phyloP scores from a whole-genome alignment of 2,797 vertebrate genomes.

The Muraenolepis orangiensis region DNA sequence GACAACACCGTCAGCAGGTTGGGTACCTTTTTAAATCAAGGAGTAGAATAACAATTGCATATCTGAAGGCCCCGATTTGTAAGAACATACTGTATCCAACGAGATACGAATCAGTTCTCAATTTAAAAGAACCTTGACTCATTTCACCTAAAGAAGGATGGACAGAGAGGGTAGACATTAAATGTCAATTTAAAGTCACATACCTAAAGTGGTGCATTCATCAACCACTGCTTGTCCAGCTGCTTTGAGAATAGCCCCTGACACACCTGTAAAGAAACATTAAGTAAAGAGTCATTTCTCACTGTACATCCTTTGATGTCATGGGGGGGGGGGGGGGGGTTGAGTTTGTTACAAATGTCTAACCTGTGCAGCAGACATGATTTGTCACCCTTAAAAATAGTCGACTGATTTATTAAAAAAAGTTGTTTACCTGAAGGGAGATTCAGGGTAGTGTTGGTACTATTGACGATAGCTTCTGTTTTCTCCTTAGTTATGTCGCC shows the following conservation, averaged over 20 bases:
- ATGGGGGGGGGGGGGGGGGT: neutral
- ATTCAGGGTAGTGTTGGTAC: slow-evolving; percentile 51
- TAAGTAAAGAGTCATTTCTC: neutral
- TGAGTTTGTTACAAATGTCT: neutral
- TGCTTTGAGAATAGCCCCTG: slow-evolving; percentile 56
- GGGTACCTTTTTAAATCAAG: slow-evolving; percentile 39
- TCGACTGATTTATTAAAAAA: neutral
- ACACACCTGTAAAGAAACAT: slow-evolving; percentile 56
- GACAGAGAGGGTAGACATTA: neutral
- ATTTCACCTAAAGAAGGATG: neutral
- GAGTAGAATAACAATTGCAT: neutral
- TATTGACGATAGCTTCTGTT: slow-evolving; percentile 56
- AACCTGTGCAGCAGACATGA: neutral
- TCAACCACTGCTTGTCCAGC: slow-evolving; percentile 51
- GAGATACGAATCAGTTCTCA: neutral
- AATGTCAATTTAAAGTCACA: neutral
- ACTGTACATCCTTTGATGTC: neutral
- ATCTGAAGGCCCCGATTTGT: neutral
- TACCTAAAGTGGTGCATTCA: slow-evolving; percentile 53
- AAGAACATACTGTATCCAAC: neutral
- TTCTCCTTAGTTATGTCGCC: slow-evolving; percentile 56
- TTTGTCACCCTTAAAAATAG: too few species aligned
- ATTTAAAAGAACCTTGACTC: too few species aligned
- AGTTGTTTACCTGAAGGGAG: slow-evolving; percentile 38
- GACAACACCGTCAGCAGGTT: slow-evolving; percentile 46